Conservation (phyloP, 92 coral and sea anemone genomes). For the Paramuricea clavata region DNA sequence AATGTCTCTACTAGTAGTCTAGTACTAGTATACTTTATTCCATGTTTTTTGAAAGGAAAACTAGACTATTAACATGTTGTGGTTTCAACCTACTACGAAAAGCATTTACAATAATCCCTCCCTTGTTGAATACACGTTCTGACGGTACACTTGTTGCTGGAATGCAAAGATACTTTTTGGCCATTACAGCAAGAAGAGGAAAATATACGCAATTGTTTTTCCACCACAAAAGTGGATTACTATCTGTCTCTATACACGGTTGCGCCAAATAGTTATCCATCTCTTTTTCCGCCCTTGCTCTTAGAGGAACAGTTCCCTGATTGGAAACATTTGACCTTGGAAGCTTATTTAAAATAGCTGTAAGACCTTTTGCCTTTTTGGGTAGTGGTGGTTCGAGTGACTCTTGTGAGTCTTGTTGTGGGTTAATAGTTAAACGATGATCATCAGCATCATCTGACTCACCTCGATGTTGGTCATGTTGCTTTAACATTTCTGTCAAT, state of each 20-base stretch:
- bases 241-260: slow-evolving; percentile 6
- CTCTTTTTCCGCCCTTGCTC: slow-evolving; percentile 16
- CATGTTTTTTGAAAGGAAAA: slow-evolving; percentile 44
- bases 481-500: slow-evolving; percentile 11
- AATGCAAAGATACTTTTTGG: slow-evolving; percentile 40
- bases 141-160: slow-evolving; percentile 48
- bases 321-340: slow-evolving; percentile 35
- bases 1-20: neutral
- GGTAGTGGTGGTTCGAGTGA: slow-evolving; percentile 17
- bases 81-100: slow-evolving; percentile 31
- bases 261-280: slow-evolving; percentile 14
- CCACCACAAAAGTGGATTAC: slow-evolving; percentile 42
- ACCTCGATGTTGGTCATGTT: slow-evolving; percentile 13
- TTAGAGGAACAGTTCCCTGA: slow-evolving; percentile 3
- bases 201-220: slow-evolving; percentile 39
- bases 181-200: slow-evolving; percentile 43
- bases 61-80: slow-evolving; percentile 32
- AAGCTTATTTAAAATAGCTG: slow-evolving; percentile 31
- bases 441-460: neutral
- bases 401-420: neutral
- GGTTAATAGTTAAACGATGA: slow-evolving; percentile 18
- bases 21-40: slow-evolving; percentile 31
- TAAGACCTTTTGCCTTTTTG: slow-evolving; percentile 32
- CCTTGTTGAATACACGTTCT: slow-evolving; percentile 38
- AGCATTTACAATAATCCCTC: slow-evolving; percentile 42